Percentiles rank a stretch among this genome's conserved stretches.
Evolutionary conservation across 2,888 invertebrate genomes (phyloP).

Genomic region (Protonemura montana): DNA sequence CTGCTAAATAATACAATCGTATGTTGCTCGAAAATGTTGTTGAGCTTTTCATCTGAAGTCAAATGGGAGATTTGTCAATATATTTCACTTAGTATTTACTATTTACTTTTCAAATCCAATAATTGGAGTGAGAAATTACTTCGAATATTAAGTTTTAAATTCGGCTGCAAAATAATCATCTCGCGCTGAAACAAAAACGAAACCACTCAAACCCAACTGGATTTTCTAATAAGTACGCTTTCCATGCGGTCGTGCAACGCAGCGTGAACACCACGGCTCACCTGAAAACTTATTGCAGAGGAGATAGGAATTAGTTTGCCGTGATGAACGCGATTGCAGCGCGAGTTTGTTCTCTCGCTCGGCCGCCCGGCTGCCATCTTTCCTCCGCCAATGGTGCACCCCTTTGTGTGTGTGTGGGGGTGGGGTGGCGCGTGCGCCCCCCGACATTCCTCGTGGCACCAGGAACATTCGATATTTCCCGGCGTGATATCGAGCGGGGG

Average conservation of each 20-base stretch:
- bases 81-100: too few species aligned
- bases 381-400: not conserved
- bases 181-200: too few species aligned
- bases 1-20: too few species aligned
- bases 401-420: not conserved
- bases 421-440: not conserved
- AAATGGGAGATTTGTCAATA: too few species aligned
- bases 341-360: too few species aligned
- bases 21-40: too few species aligned
- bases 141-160: not conserved
- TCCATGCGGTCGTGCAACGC: not conserved
- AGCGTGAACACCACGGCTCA: not conserved
- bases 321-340: too few species aligned
- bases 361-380: slow-evolving; percentile 29
- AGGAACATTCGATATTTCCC: slow-evolving; percentile 29
- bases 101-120: too few species aligned
- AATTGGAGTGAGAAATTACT: not conserved
- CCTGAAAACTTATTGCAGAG: not conserved
- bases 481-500: slow-evolving; percentile 27
- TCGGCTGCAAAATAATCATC: not conserved
- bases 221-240: not conserved
- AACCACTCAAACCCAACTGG: not conserved
- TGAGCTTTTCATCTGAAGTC: too few species aligned
- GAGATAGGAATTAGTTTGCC: not conserved
- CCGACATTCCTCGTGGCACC: not conserved